These are phyloP conservation scores for Sthenelais limicola DNA, from an alignment of 2,888 invertebrate species.

Conservation along the genomic window DNA sequence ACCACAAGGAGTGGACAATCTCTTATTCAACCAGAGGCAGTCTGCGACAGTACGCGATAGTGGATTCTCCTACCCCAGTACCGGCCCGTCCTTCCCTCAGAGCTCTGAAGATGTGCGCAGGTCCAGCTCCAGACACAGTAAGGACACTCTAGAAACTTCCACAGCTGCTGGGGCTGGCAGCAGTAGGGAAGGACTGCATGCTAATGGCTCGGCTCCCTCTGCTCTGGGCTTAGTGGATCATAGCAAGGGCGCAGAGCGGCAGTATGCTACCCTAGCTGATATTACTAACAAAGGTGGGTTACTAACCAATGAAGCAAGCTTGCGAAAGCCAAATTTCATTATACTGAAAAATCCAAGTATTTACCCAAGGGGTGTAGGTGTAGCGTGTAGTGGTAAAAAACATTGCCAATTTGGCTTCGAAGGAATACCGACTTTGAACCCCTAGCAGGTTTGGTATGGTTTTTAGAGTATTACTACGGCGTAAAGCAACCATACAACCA, in stretches of 20 bases:
- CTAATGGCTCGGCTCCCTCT: neutral
- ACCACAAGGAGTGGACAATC: slow-evolving; percentile 42
- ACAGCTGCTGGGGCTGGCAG: neutral
- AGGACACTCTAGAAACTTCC: neutral
- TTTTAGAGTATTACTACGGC: too few relatives aligned
- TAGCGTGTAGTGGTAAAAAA: too few relatives aligned
- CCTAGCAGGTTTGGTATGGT: too few relatives aligned
- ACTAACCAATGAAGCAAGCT: too few relatives aligned
- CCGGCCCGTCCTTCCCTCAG: neutral
- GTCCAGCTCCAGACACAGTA: slow-evolving; percentile 5
- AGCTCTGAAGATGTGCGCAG: slow-evolving; percentile 12
- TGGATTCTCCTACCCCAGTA: slow-evolving; percentile 25
- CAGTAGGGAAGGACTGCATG: neutral
- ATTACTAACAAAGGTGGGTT: slow-evolving; percentile 21
- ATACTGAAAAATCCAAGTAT: too few relatives aligned
- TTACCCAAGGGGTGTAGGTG: too few relatives aligned
- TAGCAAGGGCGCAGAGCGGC: neutral
- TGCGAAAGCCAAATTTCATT: too few relatives aligned
- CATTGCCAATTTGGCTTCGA: too few relatives aligned
- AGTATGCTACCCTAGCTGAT: neutral
- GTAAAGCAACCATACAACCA: too few relatives aligned
- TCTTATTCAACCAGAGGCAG: slow-evolving; percentile 25
- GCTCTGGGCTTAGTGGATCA: neutral
- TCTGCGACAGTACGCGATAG: slow-evolving; percentile 25
- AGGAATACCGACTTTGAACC: too few relatives aligned